Conservation (phyloP, 2,113 vertebrate species). For the Anolis sagrei region DNA sequence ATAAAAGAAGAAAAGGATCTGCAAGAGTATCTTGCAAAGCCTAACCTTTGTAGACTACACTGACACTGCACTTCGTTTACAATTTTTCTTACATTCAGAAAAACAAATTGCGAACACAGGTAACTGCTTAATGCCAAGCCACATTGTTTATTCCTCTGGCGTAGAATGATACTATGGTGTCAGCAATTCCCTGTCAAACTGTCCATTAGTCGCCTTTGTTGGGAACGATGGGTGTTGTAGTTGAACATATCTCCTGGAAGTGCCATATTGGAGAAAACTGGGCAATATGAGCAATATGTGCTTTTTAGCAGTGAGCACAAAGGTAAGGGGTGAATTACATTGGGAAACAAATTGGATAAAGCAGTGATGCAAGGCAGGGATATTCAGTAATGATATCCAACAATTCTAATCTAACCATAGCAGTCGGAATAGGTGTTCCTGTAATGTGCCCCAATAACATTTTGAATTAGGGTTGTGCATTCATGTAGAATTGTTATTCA, state of each 20-base stretch:
- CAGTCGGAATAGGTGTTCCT: too few species aligned
- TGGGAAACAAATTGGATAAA: not conserved
- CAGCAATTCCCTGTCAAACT: too few species aligned
- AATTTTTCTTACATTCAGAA: not conserved
- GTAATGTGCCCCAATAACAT: not conserved
- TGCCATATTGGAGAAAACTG: not conserved
- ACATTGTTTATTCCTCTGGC: not conserved
- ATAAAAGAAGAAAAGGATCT: not conserved
- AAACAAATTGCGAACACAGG: not conserved
- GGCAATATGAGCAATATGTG: too few species aligned
- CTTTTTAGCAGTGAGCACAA: not conserved
- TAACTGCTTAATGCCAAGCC: not conserved
- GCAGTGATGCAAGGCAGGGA: not conserved
- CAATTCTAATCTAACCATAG: not conserved
- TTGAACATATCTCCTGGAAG: not conserved
- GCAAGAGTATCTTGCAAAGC: not conserved
- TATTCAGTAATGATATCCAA: not conserved
- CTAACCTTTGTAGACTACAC: not conserved
- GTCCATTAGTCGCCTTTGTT: not conserved
- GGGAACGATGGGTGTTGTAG: not conserved
- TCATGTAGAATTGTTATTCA: too few species aligned
- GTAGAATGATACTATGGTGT: too few species aligned
- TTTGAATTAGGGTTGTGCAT: too few species aligned
- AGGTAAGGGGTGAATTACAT: not conserved
- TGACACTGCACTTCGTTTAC: not conserved